Percentiles rank a stretch among this genome's conserved stretches.
Conservation (phyloP, 1,140 invertebrate genomes). For the Stegodyphus mimosarum region DNA sequence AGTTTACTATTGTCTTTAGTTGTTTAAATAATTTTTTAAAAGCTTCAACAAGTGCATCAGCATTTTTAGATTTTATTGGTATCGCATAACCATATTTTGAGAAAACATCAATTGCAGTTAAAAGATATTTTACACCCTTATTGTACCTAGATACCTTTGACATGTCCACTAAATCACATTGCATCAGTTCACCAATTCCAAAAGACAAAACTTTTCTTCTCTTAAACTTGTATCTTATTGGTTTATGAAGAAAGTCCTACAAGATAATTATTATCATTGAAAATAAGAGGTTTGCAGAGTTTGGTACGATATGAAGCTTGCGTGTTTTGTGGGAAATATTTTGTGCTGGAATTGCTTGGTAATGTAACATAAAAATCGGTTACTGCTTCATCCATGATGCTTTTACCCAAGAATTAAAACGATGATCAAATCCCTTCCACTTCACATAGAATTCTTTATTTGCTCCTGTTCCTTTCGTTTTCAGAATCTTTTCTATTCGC, state of each 20-base stretch:
- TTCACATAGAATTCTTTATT: not conserved
- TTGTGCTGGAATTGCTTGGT: too few relatives aligned
- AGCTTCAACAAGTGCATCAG: constrained; percentile 62
- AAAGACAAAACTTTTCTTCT: not conserved
- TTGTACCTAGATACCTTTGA: not conserved
- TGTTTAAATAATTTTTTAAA: constrained; percentile 59
- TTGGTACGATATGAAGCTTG: too few relatives aligned
- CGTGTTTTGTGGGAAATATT: too few relatives aligned
- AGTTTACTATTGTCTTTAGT: not conserved
- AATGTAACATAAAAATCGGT: too few relatives aligned
- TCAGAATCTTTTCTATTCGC: not conserved
- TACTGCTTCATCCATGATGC: too few relatives aligned
- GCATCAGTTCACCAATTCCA: not conserved
- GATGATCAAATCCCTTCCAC: too few relatives aligned
- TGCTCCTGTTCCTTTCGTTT: not conserved
- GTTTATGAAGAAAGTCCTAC: not conserved
- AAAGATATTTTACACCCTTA: not conserved
- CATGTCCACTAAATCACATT: not conserved
- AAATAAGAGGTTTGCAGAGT: too few relatives aligned
- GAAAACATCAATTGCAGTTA: not conserved
- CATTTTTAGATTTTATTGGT: constrained; percentile 52
- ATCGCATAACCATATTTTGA: not conserved
- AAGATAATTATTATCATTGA: too few relatives aligned
- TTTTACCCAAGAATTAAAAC: too few relatives aligned
- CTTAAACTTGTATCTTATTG: not conserved